Evolutionary conservation across 2,888 invertebrate species (phyloP), one percentile per base, ranked within the genome.

Genomic region (Sarcophaga carnaria): DNA sequence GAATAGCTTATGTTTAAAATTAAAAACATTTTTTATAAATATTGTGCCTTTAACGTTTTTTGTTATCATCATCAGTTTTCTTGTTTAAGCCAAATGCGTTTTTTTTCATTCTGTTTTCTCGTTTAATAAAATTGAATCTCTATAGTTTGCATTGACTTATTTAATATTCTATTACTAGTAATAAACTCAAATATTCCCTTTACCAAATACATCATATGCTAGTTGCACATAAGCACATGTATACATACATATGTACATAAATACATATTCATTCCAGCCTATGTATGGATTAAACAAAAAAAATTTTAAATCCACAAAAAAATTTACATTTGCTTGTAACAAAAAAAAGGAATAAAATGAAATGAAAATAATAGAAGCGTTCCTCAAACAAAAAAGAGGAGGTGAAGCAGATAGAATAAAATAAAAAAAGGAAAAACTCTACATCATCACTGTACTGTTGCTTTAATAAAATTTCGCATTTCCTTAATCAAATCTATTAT

Each of bases 401-500:
- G 37, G 17, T 17, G 59, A 54, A 54, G 45, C 37, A 6, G 20
- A 27, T 11, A 4, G 27, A 17, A 49, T 66, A 70, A n/a, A 37
- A 66, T 66, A 59, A 49, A 3, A 10, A 69, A 75, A 17, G n/a
- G n/a, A 64, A 49, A 75, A 66, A 64, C 22, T 74, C 25, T 59
- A n/a, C 45, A 74, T 54, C 27, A 45, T n/a, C 71, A 63, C 37
- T 60, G 47, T 49, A 54, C 37, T 74, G 45, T 74, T 45, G 20
- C 66, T 76, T 79, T 71, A 76, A 82, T 71, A 82, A 47, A 86
- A 71, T 72, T 80, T 86, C 76, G 49, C 86, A 82, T 86, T 82
- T 82, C 75, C 86, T 83, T 86, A 86, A 86, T 86, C 79, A 82
- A 86, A 76, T 80, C 76, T 76, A 85, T 85, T 85, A 77, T 85